Evolutionary conservation across 1,140 invertebrate genomes (phyloP), one percentile per base, ranked within the genome.

Genomic region (Anastatus disparis): DNA sequence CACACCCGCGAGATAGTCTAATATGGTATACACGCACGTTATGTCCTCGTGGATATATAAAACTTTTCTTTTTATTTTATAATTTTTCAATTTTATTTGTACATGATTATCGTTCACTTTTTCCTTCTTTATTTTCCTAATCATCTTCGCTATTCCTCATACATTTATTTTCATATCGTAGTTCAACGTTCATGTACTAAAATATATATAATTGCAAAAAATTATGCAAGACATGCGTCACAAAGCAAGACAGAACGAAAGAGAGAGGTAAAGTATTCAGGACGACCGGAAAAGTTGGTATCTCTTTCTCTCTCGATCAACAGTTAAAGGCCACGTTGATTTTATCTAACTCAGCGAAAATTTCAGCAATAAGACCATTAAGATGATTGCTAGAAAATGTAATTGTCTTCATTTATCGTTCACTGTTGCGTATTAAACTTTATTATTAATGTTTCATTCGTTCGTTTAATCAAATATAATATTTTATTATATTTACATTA

Each of bases 21-120:
- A n/a, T n/a, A n/a, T n/a, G n/a, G 68, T 55, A 59, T 58, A 42
- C 61, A 71, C 63, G n/a, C 12, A 26, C 62, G 59, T 72, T 71
- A 75, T 69, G 68, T 46, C 29, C 35, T 44, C 48, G 10, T 7
- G 29, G 70, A 27, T 10, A n/a, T 10, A 35, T 10, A 35, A 9
- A 24, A 53, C 22, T 46, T 24, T 56, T 38, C 12, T 61, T 70
- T 73, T 70, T 73, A 56, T 59, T 71, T 35, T 48, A 4, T 10
- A 22, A 10, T 22, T 27, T 4, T 27, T 3, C 50, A 8, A 20
- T 20, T 7, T 13, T 20, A n/a, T 48, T 20, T 20, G 44, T 20
- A 48, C 17, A 20, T 17, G 15, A 7, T 20, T 17, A 17, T 48
- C 44, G n/a, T n/a, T n/a, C 44, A 20, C n/a, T 17, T n/a, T 17